Evolutionary conservation across 2,888 invertebrate species (phyloP), one percentile per base, ranked within the genome.

Genomic region (Cheilosia pagana): DNA sequence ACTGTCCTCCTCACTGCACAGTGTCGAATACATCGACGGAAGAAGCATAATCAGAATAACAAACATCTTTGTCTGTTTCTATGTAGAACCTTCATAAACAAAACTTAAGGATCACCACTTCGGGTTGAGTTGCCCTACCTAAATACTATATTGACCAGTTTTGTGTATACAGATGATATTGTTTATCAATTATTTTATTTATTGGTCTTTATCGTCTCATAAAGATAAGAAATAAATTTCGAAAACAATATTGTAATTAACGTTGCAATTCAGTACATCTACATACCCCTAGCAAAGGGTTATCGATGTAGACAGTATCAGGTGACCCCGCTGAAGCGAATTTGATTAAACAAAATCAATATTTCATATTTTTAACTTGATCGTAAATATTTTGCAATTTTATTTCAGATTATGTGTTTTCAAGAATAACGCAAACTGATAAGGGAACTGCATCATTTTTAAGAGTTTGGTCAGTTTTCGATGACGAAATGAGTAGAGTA

Each of bases 261-360:
- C 35, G 35, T 62, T 53, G 41, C 41, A 52, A 41, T 62, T 31
- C 3, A 48, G 6, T 43, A 16, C 8, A 19, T 19, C 14, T 57
- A 14, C 50, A 16, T 52, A 41, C 75, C 75, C 50, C 75, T 59
- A 52, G 25, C 31, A 19, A 31, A 43, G 75, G 59, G 67, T 55
- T 68, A 68, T 68, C 68, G 10, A n/a, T 14, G 7, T 2, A 6
- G 2, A 2, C 35, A 7, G 4, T 55, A 68, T 68, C 31, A 21
- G 31, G 41, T 65, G 57, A 75, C 65, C 57, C 52, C 12, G 14
- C 14, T 39, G 16, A 35, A 45, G 19, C 16, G 16, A 45, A 16
- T 55, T 35, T 14, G 31, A 48, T 48, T 14, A 39, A 39, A 5
- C 14, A 3, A 21, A 67, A 41, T 65, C 19, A 75, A 65, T 41